phyloP scores from a whole-genome alignment of 2,113 vertebrate genomes.

The Phalacrocorax pelagicus region DNA sequence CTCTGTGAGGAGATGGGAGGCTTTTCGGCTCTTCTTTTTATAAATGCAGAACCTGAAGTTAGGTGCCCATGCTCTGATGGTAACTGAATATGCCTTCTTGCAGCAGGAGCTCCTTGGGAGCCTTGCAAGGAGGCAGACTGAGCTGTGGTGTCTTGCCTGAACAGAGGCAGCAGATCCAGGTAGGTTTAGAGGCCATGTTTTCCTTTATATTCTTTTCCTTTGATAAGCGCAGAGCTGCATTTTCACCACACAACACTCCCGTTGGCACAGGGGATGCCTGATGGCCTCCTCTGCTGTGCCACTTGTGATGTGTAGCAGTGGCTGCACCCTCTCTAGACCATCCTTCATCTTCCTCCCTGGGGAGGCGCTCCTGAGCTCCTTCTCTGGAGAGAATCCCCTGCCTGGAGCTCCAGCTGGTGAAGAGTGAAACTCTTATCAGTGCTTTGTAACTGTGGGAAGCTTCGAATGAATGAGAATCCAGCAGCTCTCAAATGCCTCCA shows the following conservation, averaged over 20 bases:
- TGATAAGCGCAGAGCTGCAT: background rate
- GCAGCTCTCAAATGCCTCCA: background rate
- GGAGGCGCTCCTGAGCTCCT: background rate
- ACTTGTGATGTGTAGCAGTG: rapidly evolving
- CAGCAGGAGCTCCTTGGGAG: background rate
- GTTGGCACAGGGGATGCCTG: rapidly evolving
- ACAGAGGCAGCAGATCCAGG: background rate
- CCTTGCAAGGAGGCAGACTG: background rate
- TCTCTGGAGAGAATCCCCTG: background rate
- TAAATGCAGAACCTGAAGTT: background rate
- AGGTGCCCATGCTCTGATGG: background rate
- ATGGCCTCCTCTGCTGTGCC: background rate
- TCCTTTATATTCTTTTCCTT: background rate
- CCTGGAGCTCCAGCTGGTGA: background rate
- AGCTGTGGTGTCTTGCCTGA: background rate
- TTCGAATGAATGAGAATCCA: background rate
- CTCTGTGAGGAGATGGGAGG: background rate
- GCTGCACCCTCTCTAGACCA: background rate
- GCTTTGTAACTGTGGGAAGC: background rate
- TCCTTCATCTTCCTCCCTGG: background rate
- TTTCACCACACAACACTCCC: background rate
- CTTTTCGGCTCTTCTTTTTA: background rate
- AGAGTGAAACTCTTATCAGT: background rate
- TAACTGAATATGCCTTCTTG: background rate
- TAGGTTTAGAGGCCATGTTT: background rate